Percentiles rank a stretch among this genome's conserved stretches.
Conservation (phyloP, 2,113 vertebrate genomes). For the Epinephelus cyanopodus region DNA sequence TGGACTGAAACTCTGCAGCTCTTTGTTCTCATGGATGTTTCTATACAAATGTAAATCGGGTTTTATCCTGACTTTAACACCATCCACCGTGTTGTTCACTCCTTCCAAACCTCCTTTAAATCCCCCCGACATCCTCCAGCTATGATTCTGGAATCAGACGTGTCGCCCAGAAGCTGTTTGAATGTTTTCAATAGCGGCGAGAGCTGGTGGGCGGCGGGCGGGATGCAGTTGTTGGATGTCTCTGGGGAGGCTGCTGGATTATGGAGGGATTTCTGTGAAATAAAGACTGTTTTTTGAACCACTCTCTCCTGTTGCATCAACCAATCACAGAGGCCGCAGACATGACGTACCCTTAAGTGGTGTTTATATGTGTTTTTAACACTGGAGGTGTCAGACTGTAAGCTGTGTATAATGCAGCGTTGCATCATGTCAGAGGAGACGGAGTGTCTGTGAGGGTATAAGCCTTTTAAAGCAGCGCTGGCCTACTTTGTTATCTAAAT, state of each 20-base stretch:
- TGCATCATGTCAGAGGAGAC: slow-evolving; percentile 65
- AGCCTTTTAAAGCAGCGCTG: slow-evolving; percentile 44
- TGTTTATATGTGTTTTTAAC: slow-evolving; percentile 70
- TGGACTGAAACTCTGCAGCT: slow-evolving; percentile 22
- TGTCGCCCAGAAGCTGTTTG: slow-evolving; percentile 49
- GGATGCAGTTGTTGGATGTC: slow-evolving; percentile 63
- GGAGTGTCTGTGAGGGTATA: slow-evolving; percentile 18
- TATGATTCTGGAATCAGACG: slow-evolving; percentile 45
- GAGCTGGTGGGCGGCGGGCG: slow-evolving; percentile 66
- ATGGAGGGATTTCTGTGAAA: slow-evolving; percentile 73
- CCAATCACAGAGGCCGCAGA: slow-evolving; percentile 61
- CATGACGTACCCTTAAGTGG: slow-evolving; percentile 48
- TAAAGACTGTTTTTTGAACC: slow-evolving; percentile 53
- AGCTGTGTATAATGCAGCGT: slow-evolving; percentile 54
- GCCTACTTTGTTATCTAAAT: slow-evolving; percentile 61
- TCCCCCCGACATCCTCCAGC: slow-evolving; percentile 50
- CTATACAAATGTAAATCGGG: slow-evolving; percentile 61
- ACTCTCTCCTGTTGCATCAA: slow-evolving; percentile 63
- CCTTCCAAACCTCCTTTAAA: slow-evolving; percentile 49
- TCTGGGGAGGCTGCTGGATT: slow-evolving; percentile 72
- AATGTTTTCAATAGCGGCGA: slow-evolving; percentile 53
- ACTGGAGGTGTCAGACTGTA: slow-evolving; percentile 42
- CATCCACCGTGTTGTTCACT: slow-evolving; percentile 27
- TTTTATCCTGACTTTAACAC: slow-evolving; percentile 18
- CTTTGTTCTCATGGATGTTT: slow-evolving; percentile 41